phyloP scores from a whole-genome alignment of 2,888 invertebrate species.

The Ornithoptera alexandrae region DNA sequence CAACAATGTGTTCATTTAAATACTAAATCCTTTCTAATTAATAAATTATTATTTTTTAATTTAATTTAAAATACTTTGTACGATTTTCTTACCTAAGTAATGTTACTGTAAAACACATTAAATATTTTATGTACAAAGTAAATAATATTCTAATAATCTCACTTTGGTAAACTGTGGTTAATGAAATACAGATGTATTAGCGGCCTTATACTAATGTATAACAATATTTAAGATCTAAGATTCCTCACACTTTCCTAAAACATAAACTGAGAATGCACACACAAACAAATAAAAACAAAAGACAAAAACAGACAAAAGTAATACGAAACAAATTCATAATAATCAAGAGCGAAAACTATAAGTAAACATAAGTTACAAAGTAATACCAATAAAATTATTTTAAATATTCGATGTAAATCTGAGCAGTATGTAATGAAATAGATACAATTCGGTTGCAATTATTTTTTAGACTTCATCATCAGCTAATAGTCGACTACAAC shows the following conservation, averaged over 20 bases:
- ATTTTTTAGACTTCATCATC: too few species aligned
- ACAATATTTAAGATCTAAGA: conserved; percentile 18
- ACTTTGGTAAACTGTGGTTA: conserved; percentile 82
- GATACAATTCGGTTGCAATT: too few species aligned
- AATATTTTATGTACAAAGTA: conserved; percentile 56
- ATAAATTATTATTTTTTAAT: conserved; percentile 64
- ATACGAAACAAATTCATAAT: conserved; percentile 21
- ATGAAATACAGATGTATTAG: conserved; percentile 45
- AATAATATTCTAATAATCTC: conserved; percentile 75
- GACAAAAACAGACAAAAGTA: not conserved
- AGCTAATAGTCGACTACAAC: too few species aligned
- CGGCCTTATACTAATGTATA: conserved; percentile 29
- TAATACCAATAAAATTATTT: too few species aligned
- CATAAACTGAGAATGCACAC: conserved; percentile 1
- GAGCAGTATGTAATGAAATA: too few species aligned
- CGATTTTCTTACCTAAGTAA: conserved; percentile 44
- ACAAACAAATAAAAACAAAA: conserved; percentile 6
- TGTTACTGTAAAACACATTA: conserved; percentile 32
- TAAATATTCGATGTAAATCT: too few species aligned
- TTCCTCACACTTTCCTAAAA: not conserved
- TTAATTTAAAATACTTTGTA: conserved; percentile 72
- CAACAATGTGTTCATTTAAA: conserved; percentile 64
- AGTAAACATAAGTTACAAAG: conserved; percentile 11
- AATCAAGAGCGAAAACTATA: conserved; percentile 15
- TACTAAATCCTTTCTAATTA: conserved; percentile 49